These are phyloP conservation scores for Phaethon lepturus DNA, from an alignment of 2,113 vertebrate species.

Conservation along the genomic window DNA sequence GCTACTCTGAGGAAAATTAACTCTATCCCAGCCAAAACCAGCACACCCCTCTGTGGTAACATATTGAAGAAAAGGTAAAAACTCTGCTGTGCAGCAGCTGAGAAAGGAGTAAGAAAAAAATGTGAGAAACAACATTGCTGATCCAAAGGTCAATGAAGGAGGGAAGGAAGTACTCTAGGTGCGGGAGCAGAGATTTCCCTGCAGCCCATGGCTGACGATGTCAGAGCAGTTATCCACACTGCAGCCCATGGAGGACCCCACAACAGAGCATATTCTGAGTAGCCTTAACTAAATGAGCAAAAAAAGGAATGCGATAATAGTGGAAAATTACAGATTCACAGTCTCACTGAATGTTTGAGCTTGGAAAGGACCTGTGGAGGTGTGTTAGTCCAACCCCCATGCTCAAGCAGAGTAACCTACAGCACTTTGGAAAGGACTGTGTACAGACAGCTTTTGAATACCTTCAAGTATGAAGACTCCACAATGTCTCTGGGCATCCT, in stretches of 20 bases:
- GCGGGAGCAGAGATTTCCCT: neutral
- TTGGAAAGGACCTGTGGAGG: neutral
- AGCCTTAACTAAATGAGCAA: neutral
- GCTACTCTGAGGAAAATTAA: too few species aligned
- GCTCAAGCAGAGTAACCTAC: neutral
- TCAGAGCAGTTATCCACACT: neutral
- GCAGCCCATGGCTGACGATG: neutral
- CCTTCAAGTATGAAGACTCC: neutral
- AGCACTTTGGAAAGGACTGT: neutral
- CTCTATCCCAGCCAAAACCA: too few species aligned
- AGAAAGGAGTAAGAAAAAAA: neutral
- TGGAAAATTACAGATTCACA: neutral
- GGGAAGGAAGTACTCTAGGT: accelerated
- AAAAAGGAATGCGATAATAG: neutral
- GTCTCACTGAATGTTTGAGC: neutral
- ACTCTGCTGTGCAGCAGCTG: neutral
- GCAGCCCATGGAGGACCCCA: neutral
- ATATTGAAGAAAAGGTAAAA: neutral
- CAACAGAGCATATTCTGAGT: neutral
- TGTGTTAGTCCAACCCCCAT: accelerated
- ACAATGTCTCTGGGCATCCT: neutral
- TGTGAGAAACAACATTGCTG: neutral
- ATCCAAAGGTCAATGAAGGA: neutral
- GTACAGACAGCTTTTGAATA: neutral
- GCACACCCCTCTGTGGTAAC: neutral